Conservation (phyloP, 2,113 vertebrate genomes). For the Dunckerocampus dactyliophorus region DNA sequence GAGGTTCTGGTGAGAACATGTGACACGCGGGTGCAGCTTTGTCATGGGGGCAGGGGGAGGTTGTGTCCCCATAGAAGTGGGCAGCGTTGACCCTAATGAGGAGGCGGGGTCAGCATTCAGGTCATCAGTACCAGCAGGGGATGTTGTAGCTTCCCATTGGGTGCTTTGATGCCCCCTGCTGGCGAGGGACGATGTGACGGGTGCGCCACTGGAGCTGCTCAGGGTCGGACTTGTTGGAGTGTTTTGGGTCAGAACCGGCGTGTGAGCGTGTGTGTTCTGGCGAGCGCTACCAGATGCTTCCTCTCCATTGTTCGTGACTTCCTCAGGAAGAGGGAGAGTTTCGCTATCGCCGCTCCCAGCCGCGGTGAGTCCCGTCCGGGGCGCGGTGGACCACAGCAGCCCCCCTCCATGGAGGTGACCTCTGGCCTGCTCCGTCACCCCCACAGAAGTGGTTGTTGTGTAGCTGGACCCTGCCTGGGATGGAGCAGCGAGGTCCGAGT, state of each 20-base stretch:
- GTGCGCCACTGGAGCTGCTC: not conserved
- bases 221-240: not conserved
- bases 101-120: too few species aligned
- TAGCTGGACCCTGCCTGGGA: conserved; percentile 33
- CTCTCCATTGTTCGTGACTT: conserved; percentile 73
- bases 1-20: not conserved
- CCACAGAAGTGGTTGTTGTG: conserved; percentile 9
- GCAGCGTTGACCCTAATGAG: too few species aligned
- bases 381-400: conserved; percentile 30
- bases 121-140: not conserved
- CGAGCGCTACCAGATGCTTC: conserved; percentile 67
- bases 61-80: too few species aligned
- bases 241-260: not conserved
- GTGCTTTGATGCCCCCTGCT: too few species aligned
- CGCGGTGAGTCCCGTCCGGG: conserved; percentile 30
- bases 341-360: conserved; percentile 61
- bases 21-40: too few species aligned
- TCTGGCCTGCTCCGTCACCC: conserved; percentile 10
- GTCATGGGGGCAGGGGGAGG: too few species aligned
- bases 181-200: not conserved
- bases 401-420: conserved; percentile 14
- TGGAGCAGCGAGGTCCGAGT: not conserved
- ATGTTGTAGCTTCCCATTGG: not conserved
- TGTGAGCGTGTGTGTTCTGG: too few species aligned
- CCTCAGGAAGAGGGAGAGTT: conserved; percentile 69